phyloP scores from a whole-genome alignment of 2,888 invertebrate species.

The Argyra leucocephala region DNA sequence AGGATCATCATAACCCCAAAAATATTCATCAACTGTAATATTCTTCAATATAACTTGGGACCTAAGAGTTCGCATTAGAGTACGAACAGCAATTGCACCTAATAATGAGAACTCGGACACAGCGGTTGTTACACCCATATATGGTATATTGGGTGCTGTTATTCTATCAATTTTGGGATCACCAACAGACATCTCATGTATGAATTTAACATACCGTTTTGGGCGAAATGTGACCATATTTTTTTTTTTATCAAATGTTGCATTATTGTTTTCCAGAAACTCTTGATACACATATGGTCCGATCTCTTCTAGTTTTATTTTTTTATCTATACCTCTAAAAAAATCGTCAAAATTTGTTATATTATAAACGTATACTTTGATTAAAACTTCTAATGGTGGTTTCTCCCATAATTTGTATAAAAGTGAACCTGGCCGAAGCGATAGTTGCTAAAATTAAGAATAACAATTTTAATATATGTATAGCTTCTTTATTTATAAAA shows the following conservation, averaged over 20 bases:
- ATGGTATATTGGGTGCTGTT: slow-evolving; percentile 59
- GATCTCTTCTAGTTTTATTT: slow-evolving; percentile 59
- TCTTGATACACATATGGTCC: slow-evolving; percentile 79
- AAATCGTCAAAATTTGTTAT: slow-evolving; percentile 68
- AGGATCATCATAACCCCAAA: slow-evolving; percentile 76
- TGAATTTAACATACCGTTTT: slow-evolving; percentile 49
- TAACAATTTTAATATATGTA: too few species aligned
- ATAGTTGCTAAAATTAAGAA: slow-evolving; percentile 32
- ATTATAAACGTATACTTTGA: slow-evolving; percentile 66
- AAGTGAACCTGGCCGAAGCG: slow-evolving; percentile 48
- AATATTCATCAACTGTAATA: slow-evolving; percentile 56
- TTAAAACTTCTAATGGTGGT: slow-evolving; percentile 56
- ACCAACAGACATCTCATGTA: slow-evolving; percentile 56
- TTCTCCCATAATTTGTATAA: slow-evolving; percentile 53
- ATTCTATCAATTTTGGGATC: slow-evolving; percentile 53
- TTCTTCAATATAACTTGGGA: slow-evolving; percentile 53
- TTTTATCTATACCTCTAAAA: slow-evolving; percentile 52
- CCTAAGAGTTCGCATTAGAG: slow-evolving; percentile 49
- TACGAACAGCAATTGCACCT: slow-evolving; percentile 52
- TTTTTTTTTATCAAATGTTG: slow-evolving; percentile 52
- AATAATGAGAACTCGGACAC: slow-evolving; percentile 35
- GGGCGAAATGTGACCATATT: slow-evolving; percentile 60
- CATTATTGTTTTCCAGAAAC: slow-evolving; percentile 55
- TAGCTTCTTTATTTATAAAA: too few species aligned
- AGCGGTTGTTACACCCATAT: slow-evolving; percentile 47